A percentile compares a stretch with the other conserved stretches of the same genome.
Evolutionary conservation across 2,797 vertebrate genomes (phyloP).

Genomic region (Tadarida brasiliensis): DNA sequence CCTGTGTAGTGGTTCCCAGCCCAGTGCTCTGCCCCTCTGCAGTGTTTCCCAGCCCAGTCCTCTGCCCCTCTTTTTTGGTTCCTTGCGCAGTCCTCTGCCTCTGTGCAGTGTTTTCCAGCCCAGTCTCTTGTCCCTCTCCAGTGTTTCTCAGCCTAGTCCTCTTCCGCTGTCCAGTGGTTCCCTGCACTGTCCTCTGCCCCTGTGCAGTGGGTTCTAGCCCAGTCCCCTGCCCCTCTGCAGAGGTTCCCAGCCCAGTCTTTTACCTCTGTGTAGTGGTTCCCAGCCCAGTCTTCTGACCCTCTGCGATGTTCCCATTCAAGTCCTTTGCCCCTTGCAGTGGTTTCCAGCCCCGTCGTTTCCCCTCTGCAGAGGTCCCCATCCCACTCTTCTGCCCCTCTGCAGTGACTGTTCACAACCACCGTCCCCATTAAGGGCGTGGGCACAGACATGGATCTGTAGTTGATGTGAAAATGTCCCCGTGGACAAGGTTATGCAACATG

Average conservation of each 20-base stretch:
- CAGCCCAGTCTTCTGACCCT: not conserved
- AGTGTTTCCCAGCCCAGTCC: too few species aligned
- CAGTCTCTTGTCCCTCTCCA: too few species aligned
- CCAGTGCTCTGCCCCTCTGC: too few species aligned
- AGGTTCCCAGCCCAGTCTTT: not conserved
- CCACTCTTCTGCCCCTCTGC: not conserved
- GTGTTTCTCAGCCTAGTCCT: too few species aligned
- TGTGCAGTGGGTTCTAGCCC: not conserved
- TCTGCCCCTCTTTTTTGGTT: too few species aligned
- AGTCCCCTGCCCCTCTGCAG: not conserved
- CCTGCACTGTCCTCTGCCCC: not conserved
- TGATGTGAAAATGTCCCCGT: not conserved
- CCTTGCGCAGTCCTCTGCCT: too few species aligned
- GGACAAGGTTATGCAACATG: not conserved
- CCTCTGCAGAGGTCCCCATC: not conserved
- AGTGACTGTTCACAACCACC: not conserved
- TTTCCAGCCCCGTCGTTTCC: not conserved
- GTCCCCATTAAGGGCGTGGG: not conserved
- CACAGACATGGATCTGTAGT: not conserved
- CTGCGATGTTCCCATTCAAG: not conserved
- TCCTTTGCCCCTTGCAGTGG: not conserved
- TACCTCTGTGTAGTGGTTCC: not conserved
- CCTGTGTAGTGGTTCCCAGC: too few species aligned
- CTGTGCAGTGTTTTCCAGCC: too few species aligned
- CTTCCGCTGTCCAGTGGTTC: not conserved